Percentiles rank a stretch among this genome's conserved stretches.
Evolutionary conservation across 1,140 invertebrate genomes (phyloP).

Genomic region (Choristoneura fumiferana): DNA sequence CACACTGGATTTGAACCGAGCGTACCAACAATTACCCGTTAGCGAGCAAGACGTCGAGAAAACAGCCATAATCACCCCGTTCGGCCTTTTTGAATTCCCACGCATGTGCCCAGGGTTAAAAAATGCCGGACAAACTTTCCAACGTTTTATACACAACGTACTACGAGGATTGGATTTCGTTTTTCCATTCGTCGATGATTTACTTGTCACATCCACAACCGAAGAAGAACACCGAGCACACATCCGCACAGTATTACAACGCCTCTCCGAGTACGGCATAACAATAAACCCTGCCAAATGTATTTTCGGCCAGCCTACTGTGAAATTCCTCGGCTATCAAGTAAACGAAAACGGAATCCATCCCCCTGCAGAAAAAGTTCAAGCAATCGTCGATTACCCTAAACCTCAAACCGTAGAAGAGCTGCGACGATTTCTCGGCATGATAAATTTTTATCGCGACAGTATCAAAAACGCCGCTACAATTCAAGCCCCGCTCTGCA

Average conservation of each 20-base stretch:
- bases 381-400: constrained; percentile 24
- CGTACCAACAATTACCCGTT: constrained; percentile 70
- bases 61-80: too few species aligned
- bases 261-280: constrained; percentile 41
- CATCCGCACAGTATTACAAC: constrained; percentile 33
- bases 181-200: constrained; percentile 76
- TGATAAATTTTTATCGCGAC: too few species aligned
- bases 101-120: constrained; percentile 66
- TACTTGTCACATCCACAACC: constrained; percentile 59
- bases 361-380: constrained; percentile 25
- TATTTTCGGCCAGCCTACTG: too few species aligned
- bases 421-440: constrained; percentile 41
- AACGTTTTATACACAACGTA: constrained; percentile 71
- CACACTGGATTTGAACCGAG: constrained; percentile 21
- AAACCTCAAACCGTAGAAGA: constrained; percentile 30
- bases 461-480: constrained; percentile 41
- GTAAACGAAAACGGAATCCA: constrained; percentile 21
- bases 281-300: constrained; percentile 44
- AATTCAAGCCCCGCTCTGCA: constrained; percentile 28
- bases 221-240: constrained; percentile 40
- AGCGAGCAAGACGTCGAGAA: constrained; percentile 44
- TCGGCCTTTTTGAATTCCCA: too few species aligned
- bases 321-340: constrained; percentile 34
- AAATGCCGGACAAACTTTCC: constrained; percentile 69
- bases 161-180: constrained; percentile 50